Evolutionary conservation across 2,113 vertebrate genomes (phyloP), one percentile per base, ranked within the genome.

Genomic region (Rhinichthys klamathensis): DNA sequence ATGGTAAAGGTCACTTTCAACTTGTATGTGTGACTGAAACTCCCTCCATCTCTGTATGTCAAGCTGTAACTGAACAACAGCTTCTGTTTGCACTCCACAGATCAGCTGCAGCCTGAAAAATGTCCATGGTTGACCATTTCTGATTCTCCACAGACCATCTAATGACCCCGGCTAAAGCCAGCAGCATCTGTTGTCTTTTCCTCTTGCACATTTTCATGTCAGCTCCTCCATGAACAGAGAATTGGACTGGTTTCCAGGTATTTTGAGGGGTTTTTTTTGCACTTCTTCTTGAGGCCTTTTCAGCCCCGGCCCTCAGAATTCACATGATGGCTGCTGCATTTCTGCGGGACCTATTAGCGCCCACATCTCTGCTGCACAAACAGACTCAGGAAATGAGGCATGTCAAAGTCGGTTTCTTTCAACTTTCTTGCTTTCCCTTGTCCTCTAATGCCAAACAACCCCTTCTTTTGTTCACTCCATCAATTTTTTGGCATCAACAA

Each of bases 401-500:
- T 85, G 85, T 85, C 85, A 87, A 89, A 89, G 83, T 82, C 88
- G 67, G 49, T 89, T 76, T 84, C 81, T 69, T 81, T 78, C 38
- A 70, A 38, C 54, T 46, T 49, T 18, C 41, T 75, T 25, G 38
- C 32, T 15, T 41, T 41, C 35, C 49, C 56, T 30, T 56, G 58
- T 49, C 72, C 65, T 60, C 58, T 94, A 92, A 94, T 94, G 85
- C 84, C 89, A 91, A 84, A 89, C 87, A 90, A 91, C 91, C 69
- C 87, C 89, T 56, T 54, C 87, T 93, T 91, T 94, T 90, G 90
- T 67, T 91, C 18, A 46, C 75, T 58, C 67, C 83, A 91, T 85
- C 21, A 78, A 80, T 92, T 90, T 92, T 96, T 93, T 91, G 58
- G 70, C 77, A 90, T 91, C 90, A 90, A 87, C 83, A 46, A 89